phyloP scores from a whole-genome alignment of 1,140 invertebrate species.

The Drosophila navojoa region DNA sequence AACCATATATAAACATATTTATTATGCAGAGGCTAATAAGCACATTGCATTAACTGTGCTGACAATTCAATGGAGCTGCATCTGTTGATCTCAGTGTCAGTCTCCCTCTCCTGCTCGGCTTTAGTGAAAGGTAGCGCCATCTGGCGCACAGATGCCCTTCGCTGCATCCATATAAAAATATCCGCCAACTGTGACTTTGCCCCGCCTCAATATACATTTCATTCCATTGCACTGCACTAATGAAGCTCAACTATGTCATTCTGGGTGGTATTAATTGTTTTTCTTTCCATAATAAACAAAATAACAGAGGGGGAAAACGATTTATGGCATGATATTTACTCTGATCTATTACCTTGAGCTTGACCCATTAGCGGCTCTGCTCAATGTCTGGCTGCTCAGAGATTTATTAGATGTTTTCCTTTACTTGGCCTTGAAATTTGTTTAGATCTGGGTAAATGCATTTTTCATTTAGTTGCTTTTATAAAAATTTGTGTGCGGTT shows the following conservation, averaged over 20 bases:
- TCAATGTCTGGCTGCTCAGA: not conserved
- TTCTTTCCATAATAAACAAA: conserved; percentile 55
- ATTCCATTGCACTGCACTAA: conserved; percentile 9
- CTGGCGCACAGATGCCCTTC: conserved; percentile 59
- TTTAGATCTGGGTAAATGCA: not conserved
- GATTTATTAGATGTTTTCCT: not conserved
- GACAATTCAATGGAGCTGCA: conserved; percentile 54
- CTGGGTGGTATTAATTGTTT: conserved; percentile 60
- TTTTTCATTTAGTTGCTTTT: too few relatives aligned
- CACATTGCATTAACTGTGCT: conserved; percentile 43
- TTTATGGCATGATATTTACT: conserved; percentile 8
- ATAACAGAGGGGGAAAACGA: conserved; percentile 10
- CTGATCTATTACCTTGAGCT: conserved; percentile 21
- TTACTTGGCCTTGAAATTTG: not conserved
- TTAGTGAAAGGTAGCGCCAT: conserved; percentile 61
- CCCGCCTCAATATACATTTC: conserved; percentile 2
- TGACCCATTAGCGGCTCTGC: not conserved
- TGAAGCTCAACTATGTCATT: conserved; percentile 29
- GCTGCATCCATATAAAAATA: conserved; percentile 4
- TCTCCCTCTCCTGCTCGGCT: not conserved
- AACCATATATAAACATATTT: conserved; percentile 1
- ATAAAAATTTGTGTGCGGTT: too few relatives aligned
- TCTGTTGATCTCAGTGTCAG: not conserved
- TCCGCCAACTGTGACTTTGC: conserved; percentile 10
- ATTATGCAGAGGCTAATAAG: conserved; percentile 31